Conservation (phyloP, 2,888 invertebrate species). For the Conistra vaccinii region DNA sequence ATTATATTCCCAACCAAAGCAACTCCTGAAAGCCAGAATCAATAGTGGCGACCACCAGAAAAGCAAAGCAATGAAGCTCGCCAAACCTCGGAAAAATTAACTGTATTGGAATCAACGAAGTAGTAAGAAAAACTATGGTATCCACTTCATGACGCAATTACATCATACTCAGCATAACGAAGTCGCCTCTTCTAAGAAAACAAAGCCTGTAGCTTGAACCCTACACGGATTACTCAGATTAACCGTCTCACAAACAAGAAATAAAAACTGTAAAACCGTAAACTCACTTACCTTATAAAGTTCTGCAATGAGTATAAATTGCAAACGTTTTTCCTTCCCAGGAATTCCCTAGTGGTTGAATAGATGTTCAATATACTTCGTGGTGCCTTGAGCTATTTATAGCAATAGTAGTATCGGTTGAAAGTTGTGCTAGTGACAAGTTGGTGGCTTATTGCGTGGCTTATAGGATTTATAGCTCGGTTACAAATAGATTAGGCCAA, state of each 20-base stretch:
- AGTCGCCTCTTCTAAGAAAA: background rate
- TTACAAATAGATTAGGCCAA: constrained; percentile 46
- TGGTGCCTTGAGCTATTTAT: constrained; percentile 44
- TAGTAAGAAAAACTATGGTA: background rate
- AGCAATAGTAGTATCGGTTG: constrained; percentile 32
- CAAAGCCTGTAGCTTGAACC: background rate
- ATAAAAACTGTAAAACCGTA: constrained; percentile 45
- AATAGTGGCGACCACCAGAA: background rate
- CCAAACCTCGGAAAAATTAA: background rate
- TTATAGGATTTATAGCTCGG: constrained; percentile 33
- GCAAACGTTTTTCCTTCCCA: constrained; percentile 47
- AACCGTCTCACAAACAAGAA: constrained; percentile 36
- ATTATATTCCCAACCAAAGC: background rate
- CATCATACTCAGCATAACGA: background rate
- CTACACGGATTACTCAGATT: constrained; percentile 25
- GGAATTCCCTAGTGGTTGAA: constrained; percentile 44
- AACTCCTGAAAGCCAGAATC: background rate
- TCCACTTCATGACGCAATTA: constrained; percentile 2
- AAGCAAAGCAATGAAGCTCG: background rate
- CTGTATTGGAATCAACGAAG: background rate
- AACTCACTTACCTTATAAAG: constrained; percentile 50
- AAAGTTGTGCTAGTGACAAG: constrained; percentile 47
- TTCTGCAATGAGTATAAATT: constrained; percentile 58
- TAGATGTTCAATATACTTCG: constrained; percentile 47
- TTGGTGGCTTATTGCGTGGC: constrained; percentile 49